Conservation (phyloP, 2,797 vertebrate species). For the Takifugu ocellatus region DNA sequence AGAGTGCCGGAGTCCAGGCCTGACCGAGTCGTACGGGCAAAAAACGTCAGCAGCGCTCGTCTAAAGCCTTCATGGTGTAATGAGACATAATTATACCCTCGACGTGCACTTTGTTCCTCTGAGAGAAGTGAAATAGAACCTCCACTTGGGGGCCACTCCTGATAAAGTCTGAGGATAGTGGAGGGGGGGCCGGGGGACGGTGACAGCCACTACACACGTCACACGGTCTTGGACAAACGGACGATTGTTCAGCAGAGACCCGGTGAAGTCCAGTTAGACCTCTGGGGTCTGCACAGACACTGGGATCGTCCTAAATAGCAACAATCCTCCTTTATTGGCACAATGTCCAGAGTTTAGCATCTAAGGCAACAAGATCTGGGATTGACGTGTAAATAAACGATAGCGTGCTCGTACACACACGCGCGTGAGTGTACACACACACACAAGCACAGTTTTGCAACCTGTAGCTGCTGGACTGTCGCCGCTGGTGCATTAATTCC, state of each 20-base stretch:
- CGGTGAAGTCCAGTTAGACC: neutral
- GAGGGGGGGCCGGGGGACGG: conserved; percentile 36
- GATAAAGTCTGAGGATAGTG: conserved; percentile 32
- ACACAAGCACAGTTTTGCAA: too few relatives aligned
- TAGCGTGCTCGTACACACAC: too few relatives aligned
- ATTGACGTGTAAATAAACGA: too few relatives aligned
- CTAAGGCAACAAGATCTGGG: too few relatives aligned
- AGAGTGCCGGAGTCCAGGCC: too few relatives aligned
- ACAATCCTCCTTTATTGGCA: too few relatives aligned
- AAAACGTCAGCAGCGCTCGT: conserved; percentile 21
- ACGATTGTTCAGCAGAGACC: neutral
- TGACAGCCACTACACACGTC: conserved; percentile 31
- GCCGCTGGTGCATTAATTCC: neutral
- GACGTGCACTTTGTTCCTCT: conserved; percentile 55
- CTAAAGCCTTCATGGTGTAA: conserved; percentile 32
- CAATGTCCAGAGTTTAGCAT: too few relatives aligned
- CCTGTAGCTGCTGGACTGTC: too few relatives aligned
- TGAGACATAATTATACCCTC: conserved; percentile 50
- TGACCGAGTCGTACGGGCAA: too few relatives aligned
- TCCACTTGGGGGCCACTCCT: conserved; percentile 27
- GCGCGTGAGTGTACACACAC: too few relatives aligned
- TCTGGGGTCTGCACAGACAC: too few relatives aligned
- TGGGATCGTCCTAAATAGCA: neutral
- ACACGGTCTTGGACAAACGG: conserved; percentile 3
- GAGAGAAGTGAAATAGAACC: conserved; percentile 44